Conservation (phyloP, 1,140 invertebrate genomes). For the Helicoverpa zea region DNA sequence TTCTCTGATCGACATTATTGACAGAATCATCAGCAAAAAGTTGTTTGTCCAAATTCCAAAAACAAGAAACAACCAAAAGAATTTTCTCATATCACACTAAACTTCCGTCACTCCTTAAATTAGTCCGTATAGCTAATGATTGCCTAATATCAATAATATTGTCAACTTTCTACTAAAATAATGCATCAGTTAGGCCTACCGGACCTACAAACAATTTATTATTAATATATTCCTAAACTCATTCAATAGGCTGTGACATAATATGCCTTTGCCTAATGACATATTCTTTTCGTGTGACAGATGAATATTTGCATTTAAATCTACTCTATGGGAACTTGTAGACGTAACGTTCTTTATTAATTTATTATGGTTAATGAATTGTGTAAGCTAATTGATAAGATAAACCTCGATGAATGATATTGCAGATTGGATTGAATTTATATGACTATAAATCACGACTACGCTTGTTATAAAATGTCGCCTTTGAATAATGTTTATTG, state of each 20-base stretch:
- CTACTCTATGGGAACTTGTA: slow-evolving; percentile 1
- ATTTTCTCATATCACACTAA: slow-evolving; percentile 32
- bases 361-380: slow-evolving; percentile 2
- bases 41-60: slow-evolving; percentile 7
- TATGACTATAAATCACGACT: background rate
- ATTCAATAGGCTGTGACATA: slow-evolving; percentile 37
- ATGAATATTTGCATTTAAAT: slow-evolving; percentile 13
- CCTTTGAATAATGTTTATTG: background rate
- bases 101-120: slow-evolving; percentile 20
- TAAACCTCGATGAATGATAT: background rate
- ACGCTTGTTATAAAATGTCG: background rate
- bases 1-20: slow-evolving; percentile 9
- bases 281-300: slow-evolving; percentile 19
- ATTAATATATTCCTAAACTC: slow-evolving; percentile 34
- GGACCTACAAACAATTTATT: slow-evolving; percentile 32
- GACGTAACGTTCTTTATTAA: background rate
- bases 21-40: slow-evolving; percentile 13
- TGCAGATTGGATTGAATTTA: background rate
- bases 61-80: background rate
- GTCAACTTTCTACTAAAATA: slow-evolving; percentile 31
- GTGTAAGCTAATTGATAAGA: background rate
- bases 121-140: slow-evolving; percentile 31
- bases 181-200: slow-evolving; percentile 1
- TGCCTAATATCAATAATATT: slow-evolving; percentile 22
- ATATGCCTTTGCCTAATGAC: slow-evolving; percentile 22